Evolutionary conservation across 2,113 vertebrate genomes (phyloP), one percentile per base, ranked within the genome.

Genomic region (Recurvirostra avosetta): DNA sequence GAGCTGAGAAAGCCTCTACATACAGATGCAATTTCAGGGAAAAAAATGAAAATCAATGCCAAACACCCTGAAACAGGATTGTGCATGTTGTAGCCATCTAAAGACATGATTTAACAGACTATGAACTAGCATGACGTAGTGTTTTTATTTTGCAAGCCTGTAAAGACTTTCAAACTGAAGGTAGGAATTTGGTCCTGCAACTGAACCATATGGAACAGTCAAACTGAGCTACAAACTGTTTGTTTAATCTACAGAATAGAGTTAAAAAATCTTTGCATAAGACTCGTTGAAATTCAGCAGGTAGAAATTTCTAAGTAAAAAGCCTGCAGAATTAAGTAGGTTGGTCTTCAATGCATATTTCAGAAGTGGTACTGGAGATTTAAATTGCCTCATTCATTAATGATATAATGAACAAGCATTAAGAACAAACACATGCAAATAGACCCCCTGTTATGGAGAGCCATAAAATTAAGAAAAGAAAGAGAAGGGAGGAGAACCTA

Each of bases 1-100:
- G 99, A 94, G 98, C 98, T 40, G 99, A 99, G 95, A 99, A 99
- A 70, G 99, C 99, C 98, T 99, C 99, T 99, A 90, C 27, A 91
- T 43, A 49, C 25, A 86, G 77, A 94, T 27, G 56, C 5, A 83
- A 71, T 89, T 78, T 90, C 53, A 74, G 90, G 38, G 22, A 20
- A 49, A 68, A 87, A n/a, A 71, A 75, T 5, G 25, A 91, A 94
- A 96, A 88, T 85, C 56, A 89, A 36, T 36, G 61, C 32, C 56
- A 91, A 81, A 89, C 58, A 32, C 76, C 63, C 38, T 55, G 59
- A 36, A 84, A 75, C 5, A 71, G 49, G 43, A 26, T 5, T 49
- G 49, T 68, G 34, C 34, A 36, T 11, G 34, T 34, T 71, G 34
- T 8, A 73, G 50, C 30, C 67, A 67, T 32, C 13, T 63, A 45